Base-by-base conservation (phyloP, 1,140 invertebrate species). In the Philotrypesis tridentata region DNA sequence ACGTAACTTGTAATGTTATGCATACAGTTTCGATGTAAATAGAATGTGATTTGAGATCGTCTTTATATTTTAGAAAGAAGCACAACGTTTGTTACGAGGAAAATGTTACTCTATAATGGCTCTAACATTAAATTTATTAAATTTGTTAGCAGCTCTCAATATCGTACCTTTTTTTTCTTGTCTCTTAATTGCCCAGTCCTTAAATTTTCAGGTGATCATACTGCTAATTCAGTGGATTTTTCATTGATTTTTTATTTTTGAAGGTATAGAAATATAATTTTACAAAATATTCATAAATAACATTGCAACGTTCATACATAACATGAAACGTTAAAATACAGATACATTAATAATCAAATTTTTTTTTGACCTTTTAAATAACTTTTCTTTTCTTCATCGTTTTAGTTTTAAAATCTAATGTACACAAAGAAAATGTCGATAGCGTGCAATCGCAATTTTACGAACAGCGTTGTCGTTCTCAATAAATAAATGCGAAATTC, bases 51-150 rank as follows among this genome's bases (percentile, higher is more conserved):
- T 79, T 79, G 61, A 83, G 71, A 83, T 79, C 75, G 63, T 82
- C 71, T 83, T 83, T 83, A 83, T 83, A 83, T 83, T 83, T 83
- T 83, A 79, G 82, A 83, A 79, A 70, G 71, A 83, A 83, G 82
- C 77, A 79, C 82, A 83, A 83, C 63, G 71, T 79, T 83, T 83
- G 82, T 83, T 83, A 83, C 77, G 55, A 83, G 60, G 60, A 79
- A 79, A 83, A 75, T 83, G 63, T 83, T 83, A 83, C 71, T 83
- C 71, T 79, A 75, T 79, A 83, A 79, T 82, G 63, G 65, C 76
- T 79, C 76, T 83, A 75, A 83, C 76, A 83, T 83, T 83, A 83
- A 83, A 83, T 83, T 83, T 83, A 83, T 83, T 83, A 83, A 83
- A 83, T 79, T 79, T 83, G 76, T 79, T 83, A 83, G 82, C 70